These are phyloP conservation scores for Turnix velox DNA, from an alignment of 2,113 vertebrate genomes.

Conservation along the genomic window DNA sequence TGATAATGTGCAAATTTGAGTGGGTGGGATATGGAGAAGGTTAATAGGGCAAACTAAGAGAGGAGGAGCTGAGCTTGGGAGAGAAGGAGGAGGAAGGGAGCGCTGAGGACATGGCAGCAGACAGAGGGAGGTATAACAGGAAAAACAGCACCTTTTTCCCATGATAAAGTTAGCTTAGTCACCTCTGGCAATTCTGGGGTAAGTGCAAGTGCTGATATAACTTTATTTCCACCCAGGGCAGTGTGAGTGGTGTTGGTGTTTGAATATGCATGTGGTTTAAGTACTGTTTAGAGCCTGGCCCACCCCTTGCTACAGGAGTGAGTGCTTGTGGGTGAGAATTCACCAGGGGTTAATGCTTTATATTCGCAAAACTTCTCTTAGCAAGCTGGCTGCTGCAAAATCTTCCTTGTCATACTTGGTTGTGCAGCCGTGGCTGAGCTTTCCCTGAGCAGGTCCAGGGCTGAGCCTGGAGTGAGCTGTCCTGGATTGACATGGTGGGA, in stretches of 20 bases:
- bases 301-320: neutral
- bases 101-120: neutral
- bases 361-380: neutral
- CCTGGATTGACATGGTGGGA: neutral
- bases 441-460: neutral
- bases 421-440: neutral
- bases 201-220: neutral
- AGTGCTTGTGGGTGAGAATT: neutral
- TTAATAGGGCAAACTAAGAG: conserved; percentile 32
- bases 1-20: conserved; percentile 45
- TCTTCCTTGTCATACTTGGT: neutral
- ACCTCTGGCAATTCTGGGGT: neutral
- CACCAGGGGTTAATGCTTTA: neutral
- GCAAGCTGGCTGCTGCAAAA: neutral
- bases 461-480: neutral
- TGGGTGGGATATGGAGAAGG: conserved; percentile 27
- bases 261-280: neutral
- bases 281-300: neutral
- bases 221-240: neutral
- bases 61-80: conserved; percentile 46
- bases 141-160: neutral
- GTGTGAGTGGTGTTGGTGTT: neutral
- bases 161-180: neutral
- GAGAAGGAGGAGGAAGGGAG: neutral
- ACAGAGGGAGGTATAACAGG: neutral